Conservation (phyloP, 2,888 invertebrate species). For the Leptopilina syphax region DNA sequence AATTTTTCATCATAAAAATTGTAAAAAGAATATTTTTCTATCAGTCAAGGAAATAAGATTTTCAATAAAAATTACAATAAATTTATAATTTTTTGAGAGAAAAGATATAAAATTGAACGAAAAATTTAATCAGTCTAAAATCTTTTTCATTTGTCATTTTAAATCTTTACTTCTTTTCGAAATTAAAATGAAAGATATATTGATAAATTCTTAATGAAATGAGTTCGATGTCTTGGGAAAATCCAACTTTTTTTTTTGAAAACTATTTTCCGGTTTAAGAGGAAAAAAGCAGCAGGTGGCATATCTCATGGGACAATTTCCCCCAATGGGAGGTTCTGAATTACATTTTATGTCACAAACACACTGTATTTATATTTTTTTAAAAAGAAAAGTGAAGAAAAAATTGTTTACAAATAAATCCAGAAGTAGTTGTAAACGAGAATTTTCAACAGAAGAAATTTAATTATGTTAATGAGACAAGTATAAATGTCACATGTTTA, state of each 20-base stretch:
- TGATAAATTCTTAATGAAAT: background rate
- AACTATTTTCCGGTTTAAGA: conserved; percentile 16
- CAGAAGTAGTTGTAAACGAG: background rate
- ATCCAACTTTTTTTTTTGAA: background rate
- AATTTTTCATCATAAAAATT: too few relatives aligned
- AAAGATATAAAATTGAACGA: background rate
- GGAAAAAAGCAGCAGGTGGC: conserved; percentile 7
- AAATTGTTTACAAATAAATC: conserved; percentile 16
- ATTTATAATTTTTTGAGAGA: background rate
- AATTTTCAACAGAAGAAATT: conserved; percentile 1
- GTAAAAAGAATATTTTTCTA: too few relatives aligned
- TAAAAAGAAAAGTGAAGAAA: background rate
- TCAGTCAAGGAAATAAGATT: too few relatives aligned
- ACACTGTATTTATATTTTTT: conserved; percentile 10
- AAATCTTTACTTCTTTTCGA: background rate
- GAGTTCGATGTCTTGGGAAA: background rate
- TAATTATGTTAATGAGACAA: background rate
- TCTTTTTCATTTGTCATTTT: background rate
- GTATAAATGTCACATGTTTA: background rate
- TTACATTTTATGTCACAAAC: conserved; percentile 30
- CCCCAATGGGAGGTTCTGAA: background rate
- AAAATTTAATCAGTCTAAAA: background rate
- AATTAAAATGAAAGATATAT: background rate
- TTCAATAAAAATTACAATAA: too few relatives aligned
- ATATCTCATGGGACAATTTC: conserved; percentile 19